A percentile compares a stretch with the other conserved stretches of the same genome.
Conservation (phyloP, 1,140 invertebrate species). For the Ooceraea biroi region DNA sequence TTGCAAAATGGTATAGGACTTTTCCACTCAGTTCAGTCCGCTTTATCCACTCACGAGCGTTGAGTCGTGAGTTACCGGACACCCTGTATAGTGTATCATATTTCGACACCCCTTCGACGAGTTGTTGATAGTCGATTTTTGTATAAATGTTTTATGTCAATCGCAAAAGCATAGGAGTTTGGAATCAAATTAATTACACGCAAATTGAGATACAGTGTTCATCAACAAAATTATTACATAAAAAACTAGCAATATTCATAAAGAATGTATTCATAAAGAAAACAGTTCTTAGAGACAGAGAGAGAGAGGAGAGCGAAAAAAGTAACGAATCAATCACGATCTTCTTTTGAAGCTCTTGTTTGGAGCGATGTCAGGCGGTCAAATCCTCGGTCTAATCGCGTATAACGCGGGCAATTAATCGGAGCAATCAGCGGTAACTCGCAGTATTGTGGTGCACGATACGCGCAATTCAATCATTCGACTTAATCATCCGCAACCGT, state of each 20-base stretch:
- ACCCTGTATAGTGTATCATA: background rate
- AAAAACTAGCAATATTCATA: background rate
- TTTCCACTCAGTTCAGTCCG: too few relatives aligned
- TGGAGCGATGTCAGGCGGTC: background rate
- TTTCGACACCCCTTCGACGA: too few relatives aligned
- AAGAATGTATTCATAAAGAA: too few relatives aligned
- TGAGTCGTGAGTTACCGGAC: too few relatives aligned
- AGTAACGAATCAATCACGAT: background rate
- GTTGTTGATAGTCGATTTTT: background rate
- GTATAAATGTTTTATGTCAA: background rate
- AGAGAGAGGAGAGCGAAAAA: background rate
- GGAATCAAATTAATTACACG: background rate
- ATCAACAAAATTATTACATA: background rate
- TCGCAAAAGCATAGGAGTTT: background rate
- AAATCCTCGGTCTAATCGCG: slow-evolving; percentile 9
- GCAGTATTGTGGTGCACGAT: slow-evolving; percentile 26
- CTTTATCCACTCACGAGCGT: too few relatives aligned
- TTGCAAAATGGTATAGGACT: too few relatives aligned
- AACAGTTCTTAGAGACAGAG: too few relatives aligned
- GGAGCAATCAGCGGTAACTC: slow-evolving; percentile 29
- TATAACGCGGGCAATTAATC: slow-evolving; percentile 27
- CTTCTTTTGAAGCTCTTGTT: background rate
- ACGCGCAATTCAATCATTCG: slow-evolving; percentile 44
- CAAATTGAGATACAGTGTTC: background rate
- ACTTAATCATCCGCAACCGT: slow-evolving; percentile 44